Evolutionary conservation across 2,113 vertebrate genomes (phyloP).

Genomic region (Pluvialis apricaria): DNA sequence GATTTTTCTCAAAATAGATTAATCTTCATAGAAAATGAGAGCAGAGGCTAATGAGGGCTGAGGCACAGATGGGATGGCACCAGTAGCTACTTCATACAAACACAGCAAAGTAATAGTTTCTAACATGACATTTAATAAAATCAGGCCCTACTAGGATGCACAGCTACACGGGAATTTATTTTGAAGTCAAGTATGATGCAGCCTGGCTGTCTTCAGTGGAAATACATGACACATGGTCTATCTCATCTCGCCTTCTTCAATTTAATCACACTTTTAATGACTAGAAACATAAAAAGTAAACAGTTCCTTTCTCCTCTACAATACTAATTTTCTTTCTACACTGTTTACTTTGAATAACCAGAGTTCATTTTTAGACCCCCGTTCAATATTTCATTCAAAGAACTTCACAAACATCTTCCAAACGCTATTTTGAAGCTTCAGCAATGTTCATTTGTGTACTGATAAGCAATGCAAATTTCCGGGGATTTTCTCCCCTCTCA

Average conservation of each 20-base stretch:
- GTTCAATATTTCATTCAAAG: not conserved
- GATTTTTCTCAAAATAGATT: constrained; percentile 16
- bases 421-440: not conserved
- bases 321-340: not conserved
- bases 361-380: not conserved
- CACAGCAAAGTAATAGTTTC: not conserved
- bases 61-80: constrained; percentile 28
- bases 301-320: not conserved
- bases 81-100: not conserved
- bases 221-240: not conserved
- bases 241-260: not conserved
- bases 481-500: not conserved
- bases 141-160: not conserved
- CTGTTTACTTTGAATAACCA: not conserved
- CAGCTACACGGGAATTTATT: not conserved
- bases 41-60: constrained; percentile 26
- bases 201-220: not conserved
- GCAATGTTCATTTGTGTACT: not conserved
- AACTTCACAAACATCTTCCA: not conserved
- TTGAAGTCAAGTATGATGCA: not conserved
- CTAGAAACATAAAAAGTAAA: not conserved
- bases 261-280: constrained; percentile 5
- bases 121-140: not conserved
- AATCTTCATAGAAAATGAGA: constrained; percentile 12
- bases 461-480: not conserved